Base-by-base conservation (phyloP, 2,797 vertebrate species). In the Danio tinwini region DNA sequence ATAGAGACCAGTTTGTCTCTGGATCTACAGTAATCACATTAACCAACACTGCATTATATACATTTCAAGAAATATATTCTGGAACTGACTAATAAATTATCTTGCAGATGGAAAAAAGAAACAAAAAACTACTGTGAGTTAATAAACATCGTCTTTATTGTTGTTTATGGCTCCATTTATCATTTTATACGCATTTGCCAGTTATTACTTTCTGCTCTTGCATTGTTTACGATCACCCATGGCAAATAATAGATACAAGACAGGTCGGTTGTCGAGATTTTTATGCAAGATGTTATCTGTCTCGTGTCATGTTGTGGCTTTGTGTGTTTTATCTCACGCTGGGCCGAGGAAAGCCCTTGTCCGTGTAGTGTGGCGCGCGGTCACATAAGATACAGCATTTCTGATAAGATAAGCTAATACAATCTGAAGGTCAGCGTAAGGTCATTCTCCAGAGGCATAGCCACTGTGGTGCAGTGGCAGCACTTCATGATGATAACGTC, bases 361-460 rank as follows among this genome's bases (percentile, higher is more conserved):
- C 64, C 40, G 6, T 65, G 50, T 76, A 64, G 55, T 47, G 40
- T 21, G 47, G 59, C 16, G 37, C 47, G 19, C 29, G 58, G 53
- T 71, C 16, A 19, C 29, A 50, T 64, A 81, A 55, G 16, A 61
- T 17, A 68, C 44, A 74, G 56, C 19, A 12, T 67, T 64, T 62
- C 61, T 71, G 52, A 83, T 83, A 75, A 78, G 58, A 85, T 70
- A 40, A 70, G 76, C 67, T 83, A 85, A 82, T 63, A 9, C 81
- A 59, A 68, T 56, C 52, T 80, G 42, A 84, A 84, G 81, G 71
- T 85, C 82, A 82, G 56, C n/a, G 53, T 78, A 86, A 82, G 83
- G 77, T 80, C 82, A 78, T 19, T 47, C 11, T 72, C 53, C 61
- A 2, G 7, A 16, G 11, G 11, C 21, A 47, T 55, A 12, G 19